Conservation (phyloP, 2,888 invertebrate species). For the Metopia argyrocephala region DNA sequence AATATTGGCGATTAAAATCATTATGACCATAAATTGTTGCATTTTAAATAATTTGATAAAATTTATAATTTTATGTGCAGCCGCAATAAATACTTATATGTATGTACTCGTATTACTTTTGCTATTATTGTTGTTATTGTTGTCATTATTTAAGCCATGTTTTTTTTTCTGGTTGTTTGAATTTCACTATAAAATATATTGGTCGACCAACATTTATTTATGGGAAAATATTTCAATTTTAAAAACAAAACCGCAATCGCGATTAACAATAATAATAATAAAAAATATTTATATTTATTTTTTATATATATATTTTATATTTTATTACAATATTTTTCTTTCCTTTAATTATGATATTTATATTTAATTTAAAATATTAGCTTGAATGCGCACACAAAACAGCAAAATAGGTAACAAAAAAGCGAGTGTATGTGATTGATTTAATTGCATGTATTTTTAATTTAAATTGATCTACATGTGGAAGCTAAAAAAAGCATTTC, state of each 20-base stretch:
- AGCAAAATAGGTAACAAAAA: conserved; percentile 23
- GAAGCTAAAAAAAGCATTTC: background rate
- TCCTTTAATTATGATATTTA: conserved; percentile 22
- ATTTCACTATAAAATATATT: conserved; percentile 36
- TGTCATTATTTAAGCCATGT: conserved; percentile 21
- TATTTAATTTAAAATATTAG: conserved; percentile 32
- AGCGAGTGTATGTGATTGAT: conserved; percentile 20
- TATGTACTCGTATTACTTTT: no score
- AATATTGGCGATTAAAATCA: conserved; percentile 16
- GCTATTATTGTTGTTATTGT: background rate
- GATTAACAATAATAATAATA: background rate
- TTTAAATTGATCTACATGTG: background rate
- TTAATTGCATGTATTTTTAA: conserved; percentile 34
- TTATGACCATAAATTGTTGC: conserved; percentile 21
- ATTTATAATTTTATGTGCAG: conserved; percentile 11
- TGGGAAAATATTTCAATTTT: conserved; percentile 56
- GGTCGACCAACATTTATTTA: conserved; percentile 51
- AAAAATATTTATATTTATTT: background rate
- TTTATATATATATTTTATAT: background rate
- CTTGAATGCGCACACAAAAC: background rate
- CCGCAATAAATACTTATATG: conserved; percentile 3
- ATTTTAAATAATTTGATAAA: conserved; percentile 13
- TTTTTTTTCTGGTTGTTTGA: conserved; percentile 46
- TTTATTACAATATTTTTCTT: background rate
- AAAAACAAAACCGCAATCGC: conserved; percentile 49